These are phyloP conservation scores for Dreissena polymorpha DNA, from an alignment of 1,140 invertebrate species.

Conservation along the genomic window DNA sequence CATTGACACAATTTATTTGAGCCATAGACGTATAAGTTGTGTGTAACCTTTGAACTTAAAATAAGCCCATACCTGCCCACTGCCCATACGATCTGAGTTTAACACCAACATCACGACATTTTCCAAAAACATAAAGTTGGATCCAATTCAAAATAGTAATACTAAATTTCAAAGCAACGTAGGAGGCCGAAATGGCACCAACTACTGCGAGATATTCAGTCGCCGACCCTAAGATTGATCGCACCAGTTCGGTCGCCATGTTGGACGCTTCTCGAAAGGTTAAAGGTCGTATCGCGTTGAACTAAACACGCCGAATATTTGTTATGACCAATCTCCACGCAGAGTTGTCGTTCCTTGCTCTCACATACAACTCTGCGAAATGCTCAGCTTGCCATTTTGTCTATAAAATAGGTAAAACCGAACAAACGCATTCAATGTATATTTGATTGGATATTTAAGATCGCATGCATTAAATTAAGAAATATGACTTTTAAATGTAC, in stretches of 20 bases:
- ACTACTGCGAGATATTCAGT: slow-evolving; percentile 55
- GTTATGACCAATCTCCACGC: too few species aligned
- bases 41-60: background rate
- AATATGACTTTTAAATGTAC: too few species aligned
- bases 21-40: too few species aligned
- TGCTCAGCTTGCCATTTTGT: too few species aligned
- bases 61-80: slow-evolving; percentile 68
- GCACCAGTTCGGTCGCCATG: slow-evolving; percentile 18
- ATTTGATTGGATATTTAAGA: too few species aligned
- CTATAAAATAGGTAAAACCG: too few species aligned
- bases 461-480: too few species aligned
- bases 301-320: too few species aligned
- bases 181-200: slow-evolving; percentile 54
- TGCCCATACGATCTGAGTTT: slow-evolving; percentile 64
- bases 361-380: too few species aligned
- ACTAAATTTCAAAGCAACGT: slow-evolving; percentile 52
- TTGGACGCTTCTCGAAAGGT: slow-evolving; percentile 20
- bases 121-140: slow-evolving; percentile 38
- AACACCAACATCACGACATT: slow-evolving; percentile 53
- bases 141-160: slow-evolving; percentile 50
- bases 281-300: background rate
- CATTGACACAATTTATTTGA: too few species aligned
- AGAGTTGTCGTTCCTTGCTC: too few species aligned
- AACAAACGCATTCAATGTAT: too few species aligned
- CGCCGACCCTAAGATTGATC: background rate